These are phyloP conservation scores for Nomada fucata DNA, from an alignment of 2,888 invertebrate species.

Conservation along the genomic window DNA sequence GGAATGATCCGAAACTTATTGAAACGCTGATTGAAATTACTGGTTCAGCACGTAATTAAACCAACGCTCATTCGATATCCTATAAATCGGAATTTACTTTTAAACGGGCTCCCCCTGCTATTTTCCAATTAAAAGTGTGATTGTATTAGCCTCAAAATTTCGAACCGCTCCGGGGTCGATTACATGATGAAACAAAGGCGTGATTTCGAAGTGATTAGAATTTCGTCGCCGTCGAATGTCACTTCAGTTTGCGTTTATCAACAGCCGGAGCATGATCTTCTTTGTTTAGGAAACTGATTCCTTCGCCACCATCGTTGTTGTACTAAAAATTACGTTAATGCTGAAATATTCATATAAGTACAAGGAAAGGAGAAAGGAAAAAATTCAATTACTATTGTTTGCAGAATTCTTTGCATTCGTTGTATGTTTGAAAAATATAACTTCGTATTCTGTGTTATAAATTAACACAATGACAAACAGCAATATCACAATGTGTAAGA, in stretches of 20 bases:
- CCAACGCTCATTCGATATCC: constrained; percentile 41
- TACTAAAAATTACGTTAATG: no score
- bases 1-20: constrained; percentile 44
- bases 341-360: no score
- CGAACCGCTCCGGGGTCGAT: not conserved
- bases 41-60: constrained; percentile 42
- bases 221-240: not conserved
- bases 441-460: no score
- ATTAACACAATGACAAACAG: no score
- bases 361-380: no score
- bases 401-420: no score
- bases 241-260: not conserved
- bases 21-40: constrained; percentile 51
- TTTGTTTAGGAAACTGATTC: not conserved
- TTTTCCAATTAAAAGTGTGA: constrained; percentile 34
- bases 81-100: constrained; percentile 46
- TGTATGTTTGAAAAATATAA: no score
- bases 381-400: no score
- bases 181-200: not conserved
- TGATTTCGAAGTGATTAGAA: constrained; percentile 5
- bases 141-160: constrained; percentile 30
- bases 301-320: no score
- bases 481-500: no score
- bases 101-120: constrained; percentile 20
- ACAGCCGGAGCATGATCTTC: not conserved